Evolutionary conservation across 2,113 vertebrate genomes (phyloP).

Genomic region (Cranoglanis bouderius): DNA sequence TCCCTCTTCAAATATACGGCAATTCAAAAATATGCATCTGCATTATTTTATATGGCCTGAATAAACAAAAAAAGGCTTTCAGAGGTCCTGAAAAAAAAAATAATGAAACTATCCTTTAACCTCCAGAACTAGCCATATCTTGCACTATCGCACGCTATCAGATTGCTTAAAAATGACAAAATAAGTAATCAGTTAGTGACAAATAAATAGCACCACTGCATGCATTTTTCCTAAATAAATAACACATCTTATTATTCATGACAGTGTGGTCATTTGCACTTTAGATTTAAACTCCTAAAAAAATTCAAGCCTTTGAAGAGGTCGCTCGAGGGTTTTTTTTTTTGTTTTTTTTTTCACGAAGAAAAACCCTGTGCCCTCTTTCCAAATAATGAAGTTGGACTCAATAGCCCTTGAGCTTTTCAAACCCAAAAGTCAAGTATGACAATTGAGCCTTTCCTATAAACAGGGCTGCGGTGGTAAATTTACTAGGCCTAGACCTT

Average conservation of each 20-base stretch:
- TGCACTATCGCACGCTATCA: neutral
- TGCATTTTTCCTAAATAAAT: neutral
- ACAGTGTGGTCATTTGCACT: neutral
- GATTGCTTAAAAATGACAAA: neutral
- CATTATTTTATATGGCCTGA: neutral
- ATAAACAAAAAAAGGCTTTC: neutral
- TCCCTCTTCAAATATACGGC: neutral
- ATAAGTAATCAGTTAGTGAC: neutral
- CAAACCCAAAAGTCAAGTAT: conserved; percentile 37
- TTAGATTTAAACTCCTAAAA: conserved; percentile 35
- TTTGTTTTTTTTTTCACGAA: neutral
- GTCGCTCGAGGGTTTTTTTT: neutral
- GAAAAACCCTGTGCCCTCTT: conserved; percentile 33
- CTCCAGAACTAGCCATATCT: neutral
- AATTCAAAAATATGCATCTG: neutral
- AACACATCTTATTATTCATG: neutral
- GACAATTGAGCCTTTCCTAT: conserved; percentile 26
- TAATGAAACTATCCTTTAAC: neutral
- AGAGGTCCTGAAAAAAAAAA: neutral
- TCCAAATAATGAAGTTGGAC: conserved; percentile 43
- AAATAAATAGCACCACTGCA: neutral
- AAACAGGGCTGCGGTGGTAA: neutral
- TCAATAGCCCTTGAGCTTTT: conserved; percentile 35
- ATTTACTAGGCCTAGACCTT: neutral
- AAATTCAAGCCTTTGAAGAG: conserved; percentile 26